Conservation (phyloP, 2,797 vertebrate genomes). For the Molossus molossus region DNA sequence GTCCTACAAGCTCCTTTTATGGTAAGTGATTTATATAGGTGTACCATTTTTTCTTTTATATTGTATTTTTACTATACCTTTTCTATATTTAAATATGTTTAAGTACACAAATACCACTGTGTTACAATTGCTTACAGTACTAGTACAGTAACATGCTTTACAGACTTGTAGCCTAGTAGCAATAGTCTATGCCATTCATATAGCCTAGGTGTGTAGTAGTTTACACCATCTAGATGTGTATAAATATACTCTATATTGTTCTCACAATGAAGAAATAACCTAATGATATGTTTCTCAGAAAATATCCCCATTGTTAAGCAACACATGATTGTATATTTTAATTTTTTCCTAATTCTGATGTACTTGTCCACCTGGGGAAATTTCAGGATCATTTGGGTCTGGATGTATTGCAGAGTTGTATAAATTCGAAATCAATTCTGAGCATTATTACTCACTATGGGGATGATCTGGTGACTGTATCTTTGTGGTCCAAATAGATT, state of each 20-base stretch:
- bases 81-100: not conserved
- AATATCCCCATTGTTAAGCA: not conserved
- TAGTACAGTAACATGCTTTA: not conserved
- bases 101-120: not conserved
- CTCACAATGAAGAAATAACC: not conserved
- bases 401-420: not conserved
- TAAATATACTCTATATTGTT: not conserved
- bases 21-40: not conserved
- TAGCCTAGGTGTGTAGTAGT: not conserved
- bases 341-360: slow-evolving; percentile 42
- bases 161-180: not conserved
- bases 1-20: not conserved
- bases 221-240: not conserved
- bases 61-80: not conserved
- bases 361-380: not conserved
- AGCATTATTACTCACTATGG: not conserved
- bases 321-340: not conserved
- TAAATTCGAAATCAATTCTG: not conserved
- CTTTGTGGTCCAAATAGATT: slow-evolving; percentile 4
- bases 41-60: not conserved
- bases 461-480: not conserved
- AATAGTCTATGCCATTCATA: not conserved
- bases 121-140: not conserved
- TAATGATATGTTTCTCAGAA: not conserved
- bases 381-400: not conserved